These are phyloP conservation scores for Plagiodera versicolora DNA, from an alignment of 2,888 invertebrate genomes.

Conservation along the genomic window DNA sequence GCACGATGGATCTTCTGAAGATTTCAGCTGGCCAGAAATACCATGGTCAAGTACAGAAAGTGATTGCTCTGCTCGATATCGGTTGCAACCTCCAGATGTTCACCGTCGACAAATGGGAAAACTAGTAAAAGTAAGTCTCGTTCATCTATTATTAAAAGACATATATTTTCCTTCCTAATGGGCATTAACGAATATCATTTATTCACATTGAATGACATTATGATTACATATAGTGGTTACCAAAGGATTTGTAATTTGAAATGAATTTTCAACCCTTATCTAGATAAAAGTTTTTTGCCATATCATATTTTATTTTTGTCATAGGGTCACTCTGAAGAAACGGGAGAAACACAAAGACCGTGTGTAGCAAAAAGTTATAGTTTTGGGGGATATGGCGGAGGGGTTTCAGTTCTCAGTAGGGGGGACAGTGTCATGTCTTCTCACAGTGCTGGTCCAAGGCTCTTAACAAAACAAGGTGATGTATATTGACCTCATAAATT, in stretches of 20 bases:
- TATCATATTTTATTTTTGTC: no score
- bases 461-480: constrained; percentile 75
- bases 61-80: constrained; percentile 51
- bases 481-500: no score
- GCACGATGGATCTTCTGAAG: constrained; percentile 56
- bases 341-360: constrained; percentile 53
- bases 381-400: constrained; percentile 78
- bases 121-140: constrained; percentile 56
- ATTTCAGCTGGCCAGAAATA: constrained; percentile 55
- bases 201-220: no score
- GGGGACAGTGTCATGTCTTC: constrained; percentile 68
- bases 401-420: constrained; percentile 57
- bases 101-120: constrained; percentile 54
- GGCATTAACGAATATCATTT: no score
- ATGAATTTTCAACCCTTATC: no score
- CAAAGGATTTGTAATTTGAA: no score
- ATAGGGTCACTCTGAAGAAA: constrained; percentile 63
- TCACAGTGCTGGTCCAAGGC: constrained; percentile 64
- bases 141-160: neutral
- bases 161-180: no score
- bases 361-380: constrained; percentile 83
- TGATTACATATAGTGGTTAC: no score
- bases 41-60: constrained; percentile 63
- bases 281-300: no score
- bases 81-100: constrained; percentile 57